Base-by-base conservation (phyloP, 2,113 vertebrate species). In the Tetrax tetrax region DNA sequence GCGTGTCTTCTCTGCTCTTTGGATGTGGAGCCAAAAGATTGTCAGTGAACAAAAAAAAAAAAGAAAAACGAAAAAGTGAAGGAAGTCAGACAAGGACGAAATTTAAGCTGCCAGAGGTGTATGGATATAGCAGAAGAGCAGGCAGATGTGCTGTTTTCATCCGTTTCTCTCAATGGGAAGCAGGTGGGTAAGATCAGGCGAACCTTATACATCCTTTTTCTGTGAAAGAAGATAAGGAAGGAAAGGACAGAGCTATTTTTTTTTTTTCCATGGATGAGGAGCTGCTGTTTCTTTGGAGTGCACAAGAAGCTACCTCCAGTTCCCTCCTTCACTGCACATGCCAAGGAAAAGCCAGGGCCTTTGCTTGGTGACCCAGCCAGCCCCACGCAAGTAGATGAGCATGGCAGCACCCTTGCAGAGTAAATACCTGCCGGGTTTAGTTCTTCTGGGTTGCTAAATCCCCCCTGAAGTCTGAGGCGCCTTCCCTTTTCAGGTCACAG, bases 351-450 rank as follows among this genome's bases (percentile, higher is more conserved):
- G 14, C 6, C 4, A 4, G 43, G 47, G 64, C 16, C 1, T 6
- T 12, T 25, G 20, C 31, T 82, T 2, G 4, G 60, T 1, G 1
- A 11, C 22, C 12, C 7, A 23, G n/a, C 33, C 38, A 88, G 7
- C 47, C 37, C 31, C 1, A 0, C 5, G 12, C 29, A 33, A 35
- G 17, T 25, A 50, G 14, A 9, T 37, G 35, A 72, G 22, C 7
- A 50, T 0, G 10, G 33, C 6, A 22, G 28, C 47, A 63, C 6
- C 21, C 48, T 51, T 0, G 1, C 37, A 57, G 28, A 2, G 3
- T 43, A 24, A 87, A 83, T 35, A 51, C 15, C 1, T 6, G 1
- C 11, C 1, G 2, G 14, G 7, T 16, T 56, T 45, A 27, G 9
- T 16, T 80, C 78, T 68, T 85, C 54, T 16, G 27, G 29, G 22